Evolutionary conservation across 2,113 vertebrate genomes (phyloP), one percentile per base, ranked within the genome.

Genomic region (Ramphastos sulfuratus): DNA sequence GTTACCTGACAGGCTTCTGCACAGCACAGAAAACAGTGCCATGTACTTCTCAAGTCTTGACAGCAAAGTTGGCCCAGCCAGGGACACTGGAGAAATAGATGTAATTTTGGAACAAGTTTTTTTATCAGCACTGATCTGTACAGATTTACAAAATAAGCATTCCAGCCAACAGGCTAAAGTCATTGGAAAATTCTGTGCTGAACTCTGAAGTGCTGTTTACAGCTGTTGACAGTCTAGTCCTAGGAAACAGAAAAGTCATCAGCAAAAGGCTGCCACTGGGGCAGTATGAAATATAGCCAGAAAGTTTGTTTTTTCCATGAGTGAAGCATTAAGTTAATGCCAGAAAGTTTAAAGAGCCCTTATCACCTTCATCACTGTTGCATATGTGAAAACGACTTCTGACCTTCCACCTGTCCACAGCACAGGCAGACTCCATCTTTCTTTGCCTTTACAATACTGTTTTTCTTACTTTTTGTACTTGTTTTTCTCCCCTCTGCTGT

Each of bases 381-480:
- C 87, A 95, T n/a, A 87, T 90, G 94, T 95, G 96, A 96, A 96
- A 96, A 94, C 70, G 46, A 87, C 52, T 85, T 89, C 59, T 30
- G 91, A 93, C 85, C 94, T 94, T 94, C 91, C 89, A 96, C 90
- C 91, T 95, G 91, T 76, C 82, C 82, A 69, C 61, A 85, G 85
- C 86, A 63, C 8, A 90, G 87, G 82, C 94, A 86, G 82, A 56
- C 85, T 90, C 93, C 46, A 87, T 87, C 82, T 86, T 93, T 92
- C 80, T 95, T 78, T 84, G 55, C 76, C 82, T 78, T 94, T 91
- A 95, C 96, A 94, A 94, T 94, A 92, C 85, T 70, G 78, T 94
- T 95, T 95, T 96, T 94, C 90, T 90, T 88, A 90, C 39, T 75
- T 95, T 94, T 91, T 88, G 73, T 90, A 69, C 85, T 91, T 96